Percentiles rank a stretch among this genome's conserved stretches.
Conservation (phyloP, 2,888 invertebrate species). For the Agriopis aurantiaria region DNA sequence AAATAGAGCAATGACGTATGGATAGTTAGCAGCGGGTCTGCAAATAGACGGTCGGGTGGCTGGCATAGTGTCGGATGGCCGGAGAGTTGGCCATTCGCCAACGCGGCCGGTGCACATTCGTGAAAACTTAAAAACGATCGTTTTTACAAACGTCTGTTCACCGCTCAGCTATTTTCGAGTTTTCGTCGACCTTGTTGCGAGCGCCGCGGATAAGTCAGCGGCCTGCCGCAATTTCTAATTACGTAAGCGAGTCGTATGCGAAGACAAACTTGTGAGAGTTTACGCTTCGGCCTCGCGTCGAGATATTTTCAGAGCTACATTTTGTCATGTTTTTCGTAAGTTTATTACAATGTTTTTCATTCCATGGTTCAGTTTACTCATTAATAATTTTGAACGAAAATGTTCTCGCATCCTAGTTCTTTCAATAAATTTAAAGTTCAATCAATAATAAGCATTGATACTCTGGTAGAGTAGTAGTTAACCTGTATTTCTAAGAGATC, state of each 20-base stretch:
- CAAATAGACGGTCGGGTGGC: conserved; percentile 78
- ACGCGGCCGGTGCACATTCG: conserved; percentile 61
- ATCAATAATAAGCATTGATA: background rate
- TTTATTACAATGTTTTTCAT: conserved; percentile 18
- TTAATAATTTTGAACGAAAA: background rate
- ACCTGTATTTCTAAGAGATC: background rate
- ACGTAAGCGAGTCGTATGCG: conserved; percentile 54
- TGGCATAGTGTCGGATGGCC: conserved; percentile 76
- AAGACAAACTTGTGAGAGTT: conserved; percentile 34
- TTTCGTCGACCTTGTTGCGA: conserved; percentile 78
- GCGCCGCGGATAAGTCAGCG: conserved; percentile 69
- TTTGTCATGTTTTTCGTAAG: conserved; percentile 9
- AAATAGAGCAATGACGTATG: conserved; percentile 83
- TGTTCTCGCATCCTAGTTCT: background rate
- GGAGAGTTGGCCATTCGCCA: conserved; percentile 76
- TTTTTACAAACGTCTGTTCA: conserved; percentile 82
- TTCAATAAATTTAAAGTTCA: background rate
- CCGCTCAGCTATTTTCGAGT: conserved; percentile 78
- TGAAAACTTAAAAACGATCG: conserved; percentile 77
- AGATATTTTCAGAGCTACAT: conserved; percentile 29
- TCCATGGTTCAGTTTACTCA: background rate
- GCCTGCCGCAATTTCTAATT: conserved; percentile 72
- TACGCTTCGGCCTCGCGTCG: conserved; percentile 25
- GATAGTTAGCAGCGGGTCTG: conserved; percentile 72
- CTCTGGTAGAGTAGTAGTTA: background rate